These are phyloP conservation scores for Trissonchulus sp. DNA, from an alignment of 2,888 invertebrate species.

Conservation along the genomic window DNA sequence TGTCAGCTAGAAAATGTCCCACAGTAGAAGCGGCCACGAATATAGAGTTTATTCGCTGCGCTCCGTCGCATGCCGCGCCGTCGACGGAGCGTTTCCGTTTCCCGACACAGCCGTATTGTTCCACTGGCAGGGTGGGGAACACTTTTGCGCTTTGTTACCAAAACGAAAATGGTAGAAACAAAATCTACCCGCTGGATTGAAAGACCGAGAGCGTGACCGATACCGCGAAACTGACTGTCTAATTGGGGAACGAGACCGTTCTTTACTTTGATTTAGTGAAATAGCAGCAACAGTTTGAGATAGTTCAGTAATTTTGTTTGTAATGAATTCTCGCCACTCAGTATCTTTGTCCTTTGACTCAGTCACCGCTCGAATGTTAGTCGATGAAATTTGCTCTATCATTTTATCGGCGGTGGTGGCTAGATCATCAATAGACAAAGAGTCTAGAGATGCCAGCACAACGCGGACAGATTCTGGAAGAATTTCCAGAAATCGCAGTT, in stretches of 20 bases:
- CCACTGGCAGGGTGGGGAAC: slow-evolving; percentile 19
- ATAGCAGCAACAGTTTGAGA: background rate
- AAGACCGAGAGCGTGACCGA: background rate
- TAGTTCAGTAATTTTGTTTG: no score
- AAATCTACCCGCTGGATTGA: slow-evolving; percentile 11
- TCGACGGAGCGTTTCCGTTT: slow-evolving; percentile 12
- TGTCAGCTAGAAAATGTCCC: slow-evolving; percentile 12
- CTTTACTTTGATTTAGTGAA: background rate
- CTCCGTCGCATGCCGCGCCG: slow-evolving; percentile 8
- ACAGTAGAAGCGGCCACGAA: slow-evolving; percentile 9
- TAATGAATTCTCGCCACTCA: no score
- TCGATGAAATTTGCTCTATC: slow-evolving; percentile 5
- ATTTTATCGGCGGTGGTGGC: slow-evolving; percentile 19
- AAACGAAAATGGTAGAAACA: slow-evolving; percentile 23
- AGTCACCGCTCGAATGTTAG: background rate
- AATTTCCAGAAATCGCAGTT: slow-evolving; percentile 16
- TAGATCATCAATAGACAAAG: background rate
- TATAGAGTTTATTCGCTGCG: background rate
- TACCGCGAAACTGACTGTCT: background rate
- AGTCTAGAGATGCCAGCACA: background rate
- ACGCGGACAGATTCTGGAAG: slow-evolving; percentile 14
- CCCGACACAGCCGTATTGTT: background rate
- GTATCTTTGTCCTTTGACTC: no score
- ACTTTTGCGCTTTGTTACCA: slow-evolving; percentile 17
- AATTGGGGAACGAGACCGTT: background rate